Evolutionary conservation across 2,888 invertebrate species (phyloP).

Genomic region (Oscheius myriophilus): DNA sequence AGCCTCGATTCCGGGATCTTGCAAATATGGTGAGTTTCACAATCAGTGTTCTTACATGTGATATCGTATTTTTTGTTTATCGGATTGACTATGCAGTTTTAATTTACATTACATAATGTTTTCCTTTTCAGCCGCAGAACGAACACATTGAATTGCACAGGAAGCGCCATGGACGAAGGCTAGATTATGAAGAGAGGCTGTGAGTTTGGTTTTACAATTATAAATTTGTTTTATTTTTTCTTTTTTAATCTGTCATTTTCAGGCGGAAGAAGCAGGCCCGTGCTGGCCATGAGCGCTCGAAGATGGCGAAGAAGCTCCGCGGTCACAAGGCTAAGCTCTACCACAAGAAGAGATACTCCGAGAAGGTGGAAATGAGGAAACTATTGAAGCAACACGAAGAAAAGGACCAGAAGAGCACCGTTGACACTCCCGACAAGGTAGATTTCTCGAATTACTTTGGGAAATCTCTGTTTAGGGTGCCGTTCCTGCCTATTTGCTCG

Average conservation of each 20-base stretch:
- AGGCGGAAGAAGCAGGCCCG: constrained; percentile 90
- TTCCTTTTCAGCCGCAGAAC: constrained; percentile 85
- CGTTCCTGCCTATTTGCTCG: constrained; percentile 92
- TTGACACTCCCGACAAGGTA: constrained; percentile 75
- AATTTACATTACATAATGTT: not conserved
- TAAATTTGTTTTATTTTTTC: not conserved
- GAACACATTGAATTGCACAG: constrained; percentile 98
- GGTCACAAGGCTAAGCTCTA: constrained; percentile 97
- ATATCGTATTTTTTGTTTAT: too few relatives aligned
- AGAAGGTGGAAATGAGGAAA: constrained; percentile 78
- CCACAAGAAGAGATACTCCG: constrained; percentile 93
- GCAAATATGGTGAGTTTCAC: constrained; percentile 36
- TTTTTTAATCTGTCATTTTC: constrained; percentile 28
- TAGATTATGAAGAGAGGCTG: constrained; percentile 96
- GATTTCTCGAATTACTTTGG: not conserved
- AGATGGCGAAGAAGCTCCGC: constrained; percentile 88
- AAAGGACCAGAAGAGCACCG: constrained; percentile 81
- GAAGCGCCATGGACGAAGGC: constrained; percentile 91
- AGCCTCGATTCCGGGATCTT: not conserved
- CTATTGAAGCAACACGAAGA: constrained; percentile 93
- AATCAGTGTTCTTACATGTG: constrained; percentile 71
- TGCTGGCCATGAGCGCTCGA: constrained; percentile 88
- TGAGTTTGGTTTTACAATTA: constrained; percentile 53
- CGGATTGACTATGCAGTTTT: too few relatives aligned
- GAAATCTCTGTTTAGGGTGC: constrained; percentile 78